Base-by-base conservation (phyloP, 2,888 invertebrate species). In the Schrankia costaestrigalis region DNA sequence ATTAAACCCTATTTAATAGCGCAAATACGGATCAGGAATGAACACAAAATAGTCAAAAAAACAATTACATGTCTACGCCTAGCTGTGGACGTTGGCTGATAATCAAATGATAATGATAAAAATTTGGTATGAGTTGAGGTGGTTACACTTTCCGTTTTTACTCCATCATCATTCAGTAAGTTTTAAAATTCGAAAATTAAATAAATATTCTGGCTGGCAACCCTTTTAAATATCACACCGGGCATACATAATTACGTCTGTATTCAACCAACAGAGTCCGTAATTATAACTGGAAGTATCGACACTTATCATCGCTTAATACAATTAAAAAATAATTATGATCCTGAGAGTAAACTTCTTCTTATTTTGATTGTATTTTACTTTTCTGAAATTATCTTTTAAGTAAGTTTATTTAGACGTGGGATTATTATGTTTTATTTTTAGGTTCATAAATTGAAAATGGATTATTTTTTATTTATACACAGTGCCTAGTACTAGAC, bases 321-420 rank as follows among this genome's bases (percentile, higher is more conserved):
- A 61, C 69, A 67, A 75, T 76, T 66, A 75, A 72, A 71, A 71
- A 63, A 65, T 67, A 66, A 73, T 71, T 60, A 61, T 41, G 45
- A 25, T 46, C 41, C n/a, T n/a, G 41, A 40, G 38, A 35, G 35
- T 38, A 34, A 18, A 39, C 45, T 37, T 44, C 44, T 52, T 30
- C 18, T 34, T 14, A 26, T 22, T 37, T 26, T 28, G 35, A 37
- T 39, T 35, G 33, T 46, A 31, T n/a, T n/a, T n/a, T 41, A 12
- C 34, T 27, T 31, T 41, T 45, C 25, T 3, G 29, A 10, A 5
- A 23, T 26, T 6, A 15, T 35, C 17, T 3, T 32, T 23, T 10
- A 18, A 36, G 22, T 42, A 42, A 25, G 23, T 12, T 13, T n/a
- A 12, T n/a, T 25, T 25, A 3, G 7, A 13, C n/a, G n/a, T n/a